Conservation (phyloP, 2,797 vertebrate genomes). For the Acanthopagrus latus region DNA sequence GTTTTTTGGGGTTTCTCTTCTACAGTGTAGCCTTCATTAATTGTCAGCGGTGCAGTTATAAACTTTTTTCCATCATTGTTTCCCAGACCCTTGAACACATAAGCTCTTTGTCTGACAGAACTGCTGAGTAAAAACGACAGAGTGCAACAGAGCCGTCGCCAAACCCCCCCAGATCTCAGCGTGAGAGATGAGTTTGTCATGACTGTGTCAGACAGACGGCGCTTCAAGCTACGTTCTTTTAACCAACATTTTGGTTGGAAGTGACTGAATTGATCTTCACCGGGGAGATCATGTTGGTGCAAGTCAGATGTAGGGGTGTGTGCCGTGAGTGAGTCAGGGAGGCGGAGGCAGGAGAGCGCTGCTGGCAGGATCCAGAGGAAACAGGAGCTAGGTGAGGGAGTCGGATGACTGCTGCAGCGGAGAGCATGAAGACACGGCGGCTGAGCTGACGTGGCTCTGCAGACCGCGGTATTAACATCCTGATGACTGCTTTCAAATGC, state of each 20-base stretch:
- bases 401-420: conserved; percentile 39
- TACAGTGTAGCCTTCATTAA: background rate
- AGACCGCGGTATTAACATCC: conserved; percentile 52
- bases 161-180: conserved; percentile 27
- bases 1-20: no score
- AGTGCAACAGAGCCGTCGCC: conserved; percentile 5
- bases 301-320: conserved; percentile 44
- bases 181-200: conserved; percentile 35
- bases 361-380: conserved; percentile 36
- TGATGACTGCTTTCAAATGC: conserved; percentile 34
- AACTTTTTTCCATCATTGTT: conserved; percentile 2
- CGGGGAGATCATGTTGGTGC: conserved; percentile 34
- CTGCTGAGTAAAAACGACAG: conserved; percentile 30
- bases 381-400: conserved; percentile 49
- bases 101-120: conserved; percentile 15
- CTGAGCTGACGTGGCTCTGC: conserved; percentile 63
- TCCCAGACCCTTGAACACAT: background rate
- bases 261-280: conserved; percentile 36
- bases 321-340: conserved; percentile 29
- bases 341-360: conserved; percentile 11
- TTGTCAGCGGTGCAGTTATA: conserved; percentile 9
- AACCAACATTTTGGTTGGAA: conserved; percentile 12
- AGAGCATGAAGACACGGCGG: conserved; percentile 17
- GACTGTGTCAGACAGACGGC: conserved; percentile 8
- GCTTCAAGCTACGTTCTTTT: conserved; percentile 36